Evolutionary conservation across 2,888 invertebrate species (phyloP).

Genomic region (Drosophila suboccidentalis): DNA sequence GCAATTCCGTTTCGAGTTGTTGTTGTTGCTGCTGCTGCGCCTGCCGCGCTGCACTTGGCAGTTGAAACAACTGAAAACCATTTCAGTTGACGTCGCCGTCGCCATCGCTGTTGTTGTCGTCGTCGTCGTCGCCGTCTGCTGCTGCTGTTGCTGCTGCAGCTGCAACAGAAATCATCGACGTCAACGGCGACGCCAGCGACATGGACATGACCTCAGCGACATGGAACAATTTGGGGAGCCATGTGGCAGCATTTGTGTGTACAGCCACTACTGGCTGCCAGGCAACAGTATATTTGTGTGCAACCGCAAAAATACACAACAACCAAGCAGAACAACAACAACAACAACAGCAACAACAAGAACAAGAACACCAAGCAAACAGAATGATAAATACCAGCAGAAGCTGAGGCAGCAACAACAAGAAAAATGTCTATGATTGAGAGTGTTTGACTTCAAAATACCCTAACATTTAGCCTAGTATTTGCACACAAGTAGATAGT

Average conservation of each 20-base stretch:
- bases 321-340: constrained; percentile 28
- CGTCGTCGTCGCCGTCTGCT: constrained; percentile 23
- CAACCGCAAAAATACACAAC: constrained; percentile 71
- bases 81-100: constrained; percentile 62
- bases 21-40: constrained; percentile 53
- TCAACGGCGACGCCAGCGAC: constrained; percentile 68
- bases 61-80: constrained; percentile 72
- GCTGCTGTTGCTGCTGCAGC: constrained; percentile 19
- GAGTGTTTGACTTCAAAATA: neutral
- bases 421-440: neutral
- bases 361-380: constrained; percentile 30
- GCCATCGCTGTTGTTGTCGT: constrained; percentile 15
- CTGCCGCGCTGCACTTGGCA: constrained; percentile 71
- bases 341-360: constrained; percentile 34
- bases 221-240: constrained; percentile 44
- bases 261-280: constrained; percentile 45
- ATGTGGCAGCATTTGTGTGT: constrained; percentile 35
- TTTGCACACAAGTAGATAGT: no score
- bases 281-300: constrained; percentile 78
- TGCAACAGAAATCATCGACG: constrained; percentile 62
- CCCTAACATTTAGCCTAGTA: no score
- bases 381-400: constrained; percentile 36
- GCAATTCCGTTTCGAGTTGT: constrained; percentile 71
- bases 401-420: constrained; percentile 17
- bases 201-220: constrained; percentile 73